Conservation (phyloP, 2,797 vertebrate species). For the Chloroceryle amazona region DNA sequence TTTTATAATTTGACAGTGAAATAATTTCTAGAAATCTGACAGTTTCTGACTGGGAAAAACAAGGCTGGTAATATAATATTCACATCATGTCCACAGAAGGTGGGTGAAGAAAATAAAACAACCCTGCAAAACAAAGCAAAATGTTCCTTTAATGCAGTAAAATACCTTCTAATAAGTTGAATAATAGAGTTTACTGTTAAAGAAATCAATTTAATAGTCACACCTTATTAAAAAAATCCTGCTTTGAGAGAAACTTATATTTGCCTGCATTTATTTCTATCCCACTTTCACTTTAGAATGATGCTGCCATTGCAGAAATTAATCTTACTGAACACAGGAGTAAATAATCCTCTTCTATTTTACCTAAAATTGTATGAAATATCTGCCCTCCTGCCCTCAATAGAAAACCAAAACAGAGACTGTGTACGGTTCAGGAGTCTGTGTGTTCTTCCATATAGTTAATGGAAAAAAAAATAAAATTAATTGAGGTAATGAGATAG, state of each 20-base stretch:
- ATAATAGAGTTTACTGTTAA: background rate
- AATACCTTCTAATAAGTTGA: background rate
- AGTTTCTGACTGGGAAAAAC: background rate
- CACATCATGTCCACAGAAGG: background rate
- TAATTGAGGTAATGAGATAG: background rate
- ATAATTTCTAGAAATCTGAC: fast-evolving
- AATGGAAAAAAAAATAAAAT: background rate
- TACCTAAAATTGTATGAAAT: background rate
- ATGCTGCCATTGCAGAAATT: background rate
- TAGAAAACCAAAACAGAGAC: background rate
- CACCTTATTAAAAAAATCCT: background rate
- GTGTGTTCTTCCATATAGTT: background rate
- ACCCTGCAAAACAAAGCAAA: background rate
- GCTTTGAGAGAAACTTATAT: background rate
- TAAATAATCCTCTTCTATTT: background rate
- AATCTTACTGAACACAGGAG: background rate
- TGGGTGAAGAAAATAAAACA: background rate
- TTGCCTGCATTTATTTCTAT: background rate
- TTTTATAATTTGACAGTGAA: background rate
- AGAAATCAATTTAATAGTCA: background rate
- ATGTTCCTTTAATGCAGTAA: background rate
- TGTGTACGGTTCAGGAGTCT: background rate
- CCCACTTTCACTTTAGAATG: background rate
- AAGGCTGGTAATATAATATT: background rate
- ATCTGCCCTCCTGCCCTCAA: background rate